Base-by-base conservation (phyloP, 2,888 invertebrate species). In the Seira musarum region DNA sequence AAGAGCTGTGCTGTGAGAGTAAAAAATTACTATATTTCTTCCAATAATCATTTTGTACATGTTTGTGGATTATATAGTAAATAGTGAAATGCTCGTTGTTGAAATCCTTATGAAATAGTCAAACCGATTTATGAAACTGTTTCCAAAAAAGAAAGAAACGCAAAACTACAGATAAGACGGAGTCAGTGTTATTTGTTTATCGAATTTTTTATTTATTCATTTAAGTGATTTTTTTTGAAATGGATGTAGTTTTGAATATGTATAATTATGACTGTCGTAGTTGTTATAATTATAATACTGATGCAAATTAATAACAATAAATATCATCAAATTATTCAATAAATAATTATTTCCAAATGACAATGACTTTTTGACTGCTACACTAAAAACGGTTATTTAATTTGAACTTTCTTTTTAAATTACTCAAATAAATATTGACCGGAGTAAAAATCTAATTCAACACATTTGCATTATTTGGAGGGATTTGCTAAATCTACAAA, bases 241-340 rank as follows among this genome's bases (percentile, higher is more conserved):
- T 40, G 69, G 24, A 40, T 57, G 73, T 74, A 73, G 73, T 80
- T 57, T 72, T 80, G 78, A 72, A 79, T 72, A 63, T 79, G 72
- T 72, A 71, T 80, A 67, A 73, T 79, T 53, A 73, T 80, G 68
- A 68, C 68, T 80, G 73, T 63, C 68, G 53, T 57, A 67, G 67
- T 74, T 30, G 25, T 30, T 65, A 73, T 69, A 68, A 80, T 78
- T 24, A 73, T 80, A 80, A 80, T 80, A 80, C 80, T 80, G 80
- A 80, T 80, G 63, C 68, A 80, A 80, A 80, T 74, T 77, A 57
- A 73, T 64, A 71, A 53, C 49, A 80, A 80, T 73, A 73, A 80
- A 73, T 80, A 80, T 73, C 57, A 78, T 64, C n/a, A 66, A 49
- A 66, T 49, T 30, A 57, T 67, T 60, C 53, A 75, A 67, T 71